Percentiles rank a stretch among this genome's conserved stretches.
Conservation (phyloP, 92 coral and sea anemone genomes). For the Porites divaricata region DNA sequence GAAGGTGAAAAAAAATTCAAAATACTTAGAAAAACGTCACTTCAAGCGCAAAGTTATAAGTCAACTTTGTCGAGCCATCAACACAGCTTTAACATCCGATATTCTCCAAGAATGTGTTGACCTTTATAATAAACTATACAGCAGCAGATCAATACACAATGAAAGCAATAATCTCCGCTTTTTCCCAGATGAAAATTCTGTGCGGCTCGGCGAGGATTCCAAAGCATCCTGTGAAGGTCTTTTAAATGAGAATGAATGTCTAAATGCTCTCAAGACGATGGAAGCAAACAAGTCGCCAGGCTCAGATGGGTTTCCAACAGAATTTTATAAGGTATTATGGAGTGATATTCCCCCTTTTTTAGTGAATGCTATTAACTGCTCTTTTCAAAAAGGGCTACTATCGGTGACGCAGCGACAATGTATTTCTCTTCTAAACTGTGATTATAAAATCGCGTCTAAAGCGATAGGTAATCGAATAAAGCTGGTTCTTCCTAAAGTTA, state of each 20-base stretch:
- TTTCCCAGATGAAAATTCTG: too few relatives aligned
- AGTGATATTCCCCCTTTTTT: too few relatives aligned
- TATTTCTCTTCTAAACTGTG: not conserved
- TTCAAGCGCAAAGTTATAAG: not conserved
- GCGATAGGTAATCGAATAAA: not conserved
- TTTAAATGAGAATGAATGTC: not conserved
- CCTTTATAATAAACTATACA: not conserved
- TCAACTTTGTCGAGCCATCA: not conserved
- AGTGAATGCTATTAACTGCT: not conserved
- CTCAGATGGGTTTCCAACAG: not conserved
- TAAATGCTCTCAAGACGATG: not conserved
- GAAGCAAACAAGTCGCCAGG: not conserved
- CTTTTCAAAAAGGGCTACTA: not conserved
- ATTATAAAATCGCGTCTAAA: not conserved
- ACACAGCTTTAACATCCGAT: not conserved
- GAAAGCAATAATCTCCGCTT: too few relatives aligned
- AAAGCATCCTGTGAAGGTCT: not conserved
- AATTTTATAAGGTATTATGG: too few relatives aligned
- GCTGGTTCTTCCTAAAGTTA: not conserved
- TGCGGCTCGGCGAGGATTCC: too few relatives aligned
- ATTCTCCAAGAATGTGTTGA: not conserved
- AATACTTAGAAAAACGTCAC: constrained; percentile 1
- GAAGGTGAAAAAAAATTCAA: constrained; percentile 46
- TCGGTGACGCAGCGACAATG: too few relatives aligned
- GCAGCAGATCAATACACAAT: too few relatives aligned